Conservation (phyloP, 2,888 invertebrate species). For the Papilio elwesi region DNA sequence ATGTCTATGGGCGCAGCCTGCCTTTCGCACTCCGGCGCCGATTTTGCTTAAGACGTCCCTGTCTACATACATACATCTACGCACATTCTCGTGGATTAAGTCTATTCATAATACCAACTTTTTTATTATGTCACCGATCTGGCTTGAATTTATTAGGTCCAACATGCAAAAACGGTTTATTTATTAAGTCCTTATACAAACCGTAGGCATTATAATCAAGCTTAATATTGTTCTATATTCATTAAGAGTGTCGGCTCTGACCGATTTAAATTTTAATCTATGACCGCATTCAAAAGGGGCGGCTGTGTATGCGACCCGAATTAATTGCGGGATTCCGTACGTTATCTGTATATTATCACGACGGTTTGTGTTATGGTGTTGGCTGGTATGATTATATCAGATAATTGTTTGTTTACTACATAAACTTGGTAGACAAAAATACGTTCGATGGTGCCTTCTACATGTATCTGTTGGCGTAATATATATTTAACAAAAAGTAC, state of each 20-base stretch:
- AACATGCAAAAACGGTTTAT: background rate
- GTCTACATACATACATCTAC: too few species aligned
- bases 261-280: conserved; percentile 26
- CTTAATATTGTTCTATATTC: background rate
- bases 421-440: too few species aligned
- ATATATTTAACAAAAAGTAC: too few species aligned
- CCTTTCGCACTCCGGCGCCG: too few species aligned
- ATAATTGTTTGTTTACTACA: too few species aligned
- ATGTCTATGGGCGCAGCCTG: too few species aligned
- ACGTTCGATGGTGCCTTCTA: too few species aligned
- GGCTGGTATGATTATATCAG: conserved; percentile 1
- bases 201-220: conserved; percentile 2
- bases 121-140: too few species aligned
- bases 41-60: too few species aligned
- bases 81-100: too few species aligned
- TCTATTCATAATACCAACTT: too few species aligned
- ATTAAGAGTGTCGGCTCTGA: conserved; percentile 5
- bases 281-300: conserved; percentile 26
- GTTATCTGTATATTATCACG: conserved; percentile 15
- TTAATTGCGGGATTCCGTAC: conserved; percentile 1
- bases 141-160: background rate
- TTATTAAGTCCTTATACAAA: background rate
- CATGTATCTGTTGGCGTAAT: too few species aligned
- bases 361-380: conserved; percentile 6
- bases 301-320: conserved; percentile 16